phyloP scores from a whole-genome alignment of 2,113 vertebrate species.

The Calyptomena viridis region DNA sequence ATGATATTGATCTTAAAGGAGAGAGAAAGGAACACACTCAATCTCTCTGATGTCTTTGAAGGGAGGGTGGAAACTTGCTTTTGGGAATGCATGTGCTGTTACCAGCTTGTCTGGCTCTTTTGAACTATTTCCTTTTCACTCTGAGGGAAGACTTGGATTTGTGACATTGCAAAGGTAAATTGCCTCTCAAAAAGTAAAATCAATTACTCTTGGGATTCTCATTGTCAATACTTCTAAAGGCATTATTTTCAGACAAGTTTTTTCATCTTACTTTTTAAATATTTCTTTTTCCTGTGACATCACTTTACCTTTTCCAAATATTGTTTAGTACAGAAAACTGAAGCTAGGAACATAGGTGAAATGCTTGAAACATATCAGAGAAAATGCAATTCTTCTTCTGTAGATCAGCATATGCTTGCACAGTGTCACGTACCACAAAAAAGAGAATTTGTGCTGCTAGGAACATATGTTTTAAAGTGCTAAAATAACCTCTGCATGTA shows the following conservation, averaged over 20 bases:
- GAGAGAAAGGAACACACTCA: not conserved
- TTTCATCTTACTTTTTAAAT: not conserved
- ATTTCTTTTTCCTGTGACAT: not conserved
- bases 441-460: not conserved
- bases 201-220: not conserved
- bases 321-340: not conserved
- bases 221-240: not conserved
- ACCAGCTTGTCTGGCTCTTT: not conserved
- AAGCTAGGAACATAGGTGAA: not conserved
- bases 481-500: not conserved
- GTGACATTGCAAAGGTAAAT: not conserved
- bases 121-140: not conserved
- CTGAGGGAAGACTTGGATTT: not conserved
- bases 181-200: not conserved
- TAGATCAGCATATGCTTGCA: not conserved
- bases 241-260: not conserved
- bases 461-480: not conserved
- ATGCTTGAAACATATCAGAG: not conserved
- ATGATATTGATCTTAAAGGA: conserved; percentile 1
- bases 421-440: not conserved
- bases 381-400: not conserved
- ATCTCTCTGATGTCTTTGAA: not conserved
- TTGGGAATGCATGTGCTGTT: not conserved
- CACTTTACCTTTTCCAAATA: not conserved
- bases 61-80: not conserved